phyloP scores from a whole-genome alignment of 2,888 invertebrate genomes.

The Cataglyphis altisquamis region DNA sequence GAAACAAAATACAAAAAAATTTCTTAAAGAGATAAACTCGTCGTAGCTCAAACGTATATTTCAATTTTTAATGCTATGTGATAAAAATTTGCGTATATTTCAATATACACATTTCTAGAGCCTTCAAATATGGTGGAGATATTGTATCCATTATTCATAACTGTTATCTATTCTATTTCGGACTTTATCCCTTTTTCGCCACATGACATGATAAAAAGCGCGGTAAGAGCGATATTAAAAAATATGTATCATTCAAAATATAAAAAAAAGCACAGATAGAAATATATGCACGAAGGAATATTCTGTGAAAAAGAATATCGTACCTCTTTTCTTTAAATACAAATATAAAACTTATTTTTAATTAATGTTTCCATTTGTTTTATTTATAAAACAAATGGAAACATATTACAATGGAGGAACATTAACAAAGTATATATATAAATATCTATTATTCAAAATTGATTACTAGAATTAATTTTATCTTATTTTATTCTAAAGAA shows the following conservation, averaged over 20 bases:
- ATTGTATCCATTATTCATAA: constrained; percentile 57
- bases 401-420: not conserved
- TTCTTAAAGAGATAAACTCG: not conserved
- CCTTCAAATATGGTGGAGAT: constrained; percentile 32
- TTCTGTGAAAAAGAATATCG: not conserved
- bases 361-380: no score
- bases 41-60: not conserved
- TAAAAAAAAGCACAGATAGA: not conserved
- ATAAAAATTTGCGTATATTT: constrained; percentile 47
- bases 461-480: not conserved
- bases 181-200: constrained; percentile 12
- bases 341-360: not conserved
- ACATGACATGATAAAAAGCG: constrained; percentile 10
- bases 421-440: not conserved
- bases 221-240: constrained; percentile 38
- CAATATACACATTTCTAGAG: constrained; percentile 42
- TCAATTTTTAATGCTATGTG: constrained; percentile 41
- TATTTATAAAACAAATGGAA: not conserved
- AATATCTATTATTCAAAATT: not conserved
- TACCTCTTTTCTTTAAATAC: not conserved
- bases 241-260: constrained; percentile 2
- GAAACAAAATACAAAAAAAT: constrained; percentile 65
- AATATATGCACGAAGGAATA: not conserved
- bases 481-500: not conserved
- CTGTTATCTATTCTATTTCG: constrained; percentile 38